Base-by-base conservation (phyloP, 2,113 vertebrate species). In the Aptenodytes patagonicus region DNA sequence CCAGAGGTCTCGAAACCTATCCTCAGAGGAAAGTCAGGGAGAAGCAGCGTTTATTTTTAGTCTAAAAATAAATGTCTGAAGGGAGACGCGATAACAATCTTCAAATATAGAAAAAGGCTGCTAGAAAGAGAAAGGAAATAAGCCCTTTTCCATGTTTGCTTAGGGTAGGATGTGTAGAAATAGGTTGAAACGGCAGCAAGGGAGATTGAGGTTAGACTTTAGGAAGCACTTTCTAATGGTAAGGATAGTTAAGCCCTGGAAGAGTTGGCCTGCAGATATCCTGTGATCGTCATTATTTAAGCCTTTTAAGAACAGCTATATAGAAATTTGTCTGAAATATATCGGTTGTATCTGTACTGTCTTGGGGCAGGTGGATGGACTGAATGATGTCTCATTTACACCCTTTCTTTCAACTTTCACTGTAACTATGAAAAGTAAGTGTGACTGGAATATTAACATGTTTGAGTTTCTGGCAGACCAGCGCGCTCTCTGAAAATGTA, bases 61-160 rank as follows among this genome's bases (percentile, higher is more conserved):
- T 91, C 83, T 91, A 89, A 96, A 96, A 97, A 94, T 96, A 94
- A 96, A 86, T 54, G 46, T 87, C 94, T 95, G 83, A 96, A 95
- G 79, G 75, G 71, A 95, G 71, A 88, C 2, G 0, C 0, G 34
- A 95, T 90, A 96, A 73, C 5, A 28, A 90, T 90, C 83, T 95
- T 93, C 58, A 86, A 88, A 85, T 75, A 83, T 3, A 95, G 85
- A 76, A 89, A 83, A 95, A 84, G 72, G 22, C 57, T 94, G 54
- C 89, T 83, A 75, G 62, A 90, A 95, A 86, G 57, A 90, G 68
- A 91, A 93, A 92, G 76, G 68, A 95, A 96, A 83, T 69, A 77
- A 94, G 55, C 42, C 47, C 80, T 94, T 94, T 89, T 81, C 89
- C 29, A 14, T 36, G 68, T 77, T 87, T 81, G 38, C 38, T 11